A percentile compares a stretch with the other conserved stretches of the same genome.
These are phyloP conservation scores for Mormyrus lacerda DNA, from an alignment of 2,113 vertebrate genomes.

Conservation along the genomic window DNA sequence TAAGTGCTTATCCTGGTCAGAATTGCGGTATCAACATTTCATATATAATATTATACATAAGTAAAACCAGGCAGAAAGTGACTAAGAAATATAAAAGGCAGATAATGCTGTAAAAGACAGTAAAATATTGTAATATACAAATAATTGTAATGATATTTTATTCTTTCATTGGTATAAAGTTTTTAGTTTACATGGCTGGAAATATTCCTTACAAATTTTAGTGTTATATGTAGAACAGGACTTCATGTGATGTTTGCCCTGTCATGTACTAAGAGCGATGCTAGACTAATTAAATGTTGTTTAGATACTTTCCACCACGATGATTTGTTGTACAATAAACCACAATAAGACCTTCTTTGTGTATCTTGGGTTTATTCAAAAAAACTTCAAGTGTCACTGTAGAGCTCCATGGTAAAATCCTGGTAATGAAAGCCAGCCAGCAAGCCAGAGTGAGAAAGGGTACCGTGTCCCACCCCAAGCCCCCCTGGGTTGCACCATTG, in stretches of 20 bases:
- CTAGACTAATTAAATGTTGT: neutral
- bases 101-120: neutral
- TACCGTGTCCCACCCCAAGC: neutral
- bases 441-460: neutral
- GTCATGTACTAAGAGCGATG: neutral
- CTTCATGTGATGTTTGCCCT: neutral
- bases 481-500: slow-evolving; percentile 20
- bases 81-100: neutral
- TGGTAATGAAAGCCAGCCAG: neutral
- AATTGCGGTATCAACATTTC: neutral
- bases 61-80: neutral
- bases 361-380: neutral
- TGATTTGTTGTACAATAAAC: slow-evolving; percentile 12
- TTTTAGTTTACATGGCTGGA: neutral
- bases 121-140: neutral
- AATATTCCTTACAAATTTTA: neutral
- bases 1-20: neutral
- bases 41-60: neutral
- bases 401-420: neutral
- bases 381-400: neutral
- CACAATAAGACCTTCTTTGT: neutral
- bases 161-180: neutral
- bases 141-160: neutral
- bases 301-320: neutral
- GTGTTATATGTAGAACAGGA: neutral